Base-by-base conservation (phyloP, 2,113 vertebrate genomes). In the Haplotaxodon microlepis region DNA sequence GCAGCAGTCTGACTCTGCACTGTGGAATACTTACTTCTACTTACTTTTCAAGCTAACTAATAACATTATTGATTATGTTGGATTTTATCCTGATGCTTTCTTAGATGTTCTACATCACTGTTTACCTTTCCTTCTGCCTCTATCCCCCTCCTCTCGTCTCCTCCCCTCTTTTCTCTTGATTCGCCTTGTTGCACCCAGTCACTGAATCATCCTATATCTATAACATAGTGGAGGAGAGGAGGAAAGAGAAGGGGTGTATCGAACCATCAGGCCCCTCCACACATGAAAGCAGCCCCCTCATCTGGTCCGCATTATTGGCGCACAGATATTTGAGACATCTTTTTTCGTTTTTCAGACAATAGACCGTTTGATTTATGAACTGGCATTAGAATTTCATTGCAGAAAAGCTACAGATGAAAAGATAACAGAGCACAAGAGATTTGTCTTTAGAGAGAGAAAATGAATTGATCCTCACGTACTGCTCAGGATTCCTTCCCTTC, bases 291-390 rank as follows among this genome's bases (percentile, higher is more conserved):
- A 86, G 87, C 88, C 87, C 84, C 66, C 85, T 92, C 97, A 97
- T 97, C 96, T 98, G 97, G 97, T 94, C 94, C 29, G 84, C 80
- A 96, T 98, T 98, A 98, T 93, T 90, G 89, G 89, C 92, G 94
- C 87, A 89, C 86, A 96, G 96, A 97, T 97, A 97, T 96, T 94
- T 95, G 42, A 89, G 93, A 96, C 96, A 96, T 96, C 89, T 97
- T 97, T 97, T 96, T 97, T 95, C 92, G 90, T 96, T 97, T 97
- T 94, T 96, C 95, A 95, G 96, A 97, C 97, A 98, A 97, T 97
- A 94, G 96, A 93, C 93, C 59, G 88, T 94, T 96, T 97, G 96
- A 97, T 97, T 98, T 97, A 98, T 96, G 96, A 93, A 91, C 91
- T 95, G 93, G 96, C 96, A 96, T 97, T 97, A 96, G 95, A 97